phyloP scores from a whole-genome alignment of 30 jellyfish, hydroid and myxozoan genomes.

The Aurelia aurita region DNA sequence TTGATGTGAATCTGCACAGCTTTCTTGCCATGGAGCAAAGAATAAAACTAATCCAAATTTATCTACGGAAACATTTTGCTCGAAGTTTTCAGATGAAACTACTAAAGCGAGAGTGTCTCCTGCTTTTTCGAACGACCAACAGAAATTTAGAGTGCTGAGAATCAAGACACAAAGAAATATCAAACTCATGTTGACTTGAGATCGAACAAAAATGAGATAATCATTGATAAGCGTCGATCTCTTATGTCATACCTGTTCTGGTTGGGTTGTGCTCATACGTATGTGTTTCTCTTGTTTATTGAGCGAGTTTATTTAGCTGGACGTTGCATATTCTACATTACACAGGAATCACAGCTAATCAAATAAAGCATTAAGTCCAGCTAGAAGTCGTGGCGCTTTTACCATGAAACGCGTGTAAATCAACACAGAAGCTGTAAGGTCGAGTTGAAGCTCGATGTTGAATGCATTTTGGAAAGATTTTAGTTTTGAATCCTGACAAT shows the following conservation, averaged over 20 bases:
- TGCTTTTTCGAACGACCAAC: slow-evolving; percentile 43
- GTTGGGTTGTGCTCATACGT: neutral
- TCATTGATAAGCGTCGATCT: neutral
- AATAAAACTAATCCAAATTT: slow-evolving; percentile 83
- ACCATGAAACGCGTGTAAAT: neutral
- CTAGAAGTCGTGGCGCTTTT: neutral
- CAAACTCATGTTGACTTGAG: neutral
- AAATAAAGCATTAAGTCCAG: neutral
- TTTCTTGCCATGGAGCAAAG: slow-evolving; percentile 92
- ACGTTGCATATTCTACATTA: too few relatives aligned
- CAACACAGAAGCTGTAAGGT: neutral
- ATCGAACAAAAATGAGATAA: neutral
- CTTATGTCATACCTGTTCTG: neutral
- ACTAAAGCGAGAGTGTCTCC: slow-evolving; percentile 27
- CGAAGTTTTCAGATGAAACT: slow-evolving; percentile 63
- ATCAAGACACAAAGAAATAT: neutral
- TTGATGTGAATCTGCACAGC: slow-evolving; percentile 66
- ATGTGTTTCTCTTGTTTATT: too few relatives aligned
- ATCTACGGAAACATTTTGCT: slow-evolving; percentile 43
- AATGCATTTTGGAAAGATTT: too few relatives aligned
- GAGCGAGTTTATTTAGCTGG: too few relatives aligned
- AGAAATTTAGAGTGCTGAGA: neutral
- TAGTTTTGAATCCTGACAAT: neutral
- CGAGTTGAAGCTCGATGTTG: too few relatives aligned
- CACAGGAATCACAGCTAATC: neutral